Conservation (phyloP, 2,113 vertebrate genomes). For the Poicephalus meyeri region DNA sequence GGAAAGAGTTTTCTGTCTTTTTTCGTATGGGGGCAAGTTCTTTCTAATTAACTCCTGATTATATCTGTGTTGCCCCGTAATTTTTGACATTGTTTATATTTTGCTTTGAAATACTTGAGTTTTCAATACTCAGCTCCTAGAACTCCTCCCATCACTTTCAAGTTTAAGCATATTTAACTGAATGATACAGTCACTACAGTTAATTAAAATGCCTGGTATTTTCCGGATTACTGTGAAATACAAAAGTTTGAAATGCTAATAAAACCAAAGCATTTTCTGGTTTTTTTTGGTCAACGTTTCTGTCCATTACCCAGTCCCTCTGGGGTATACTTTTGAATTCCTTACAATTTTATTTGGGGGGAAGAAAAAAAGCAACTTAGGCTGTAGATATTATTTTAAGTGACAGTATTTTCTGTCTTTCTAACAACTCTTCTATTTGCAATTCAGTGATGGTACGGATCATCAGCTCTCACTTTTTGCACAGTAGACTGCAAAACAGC, state of each 20-base stretch:
- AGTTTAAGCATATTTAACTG: neutral
- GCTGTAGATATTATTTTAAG: constrained; percentile 36
- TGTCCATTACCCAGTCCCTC: neutral
- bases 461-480: constrained; percentile 68
- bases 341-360: neutral
- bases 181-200: neutral
- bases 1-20: neutral
- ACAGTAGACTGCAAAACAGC: constrained; percentile 54
- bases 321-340: neutral
- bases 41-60: neutral
- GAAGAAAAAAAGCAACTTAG: neutral
- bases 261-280: neutral
- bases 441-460: constrained; percentile 35
- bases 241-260: neutral
- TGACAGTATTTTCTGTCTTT: constrained; percentile 16
- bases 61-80: neutral
- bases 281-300: neutral
- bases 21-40: neutral
- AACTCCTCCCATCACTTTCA: neutral
- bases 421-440: constrained; percentile 40
- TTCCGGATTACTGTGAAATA: neutral
- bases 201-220: neutral
- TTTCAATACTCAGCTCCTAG: neutral
- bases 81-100: neutral
- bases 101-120: neutral